Conservation (phyloP, 2,113 vertebrate species). For the Leucoraja erinaceus region DNA sequence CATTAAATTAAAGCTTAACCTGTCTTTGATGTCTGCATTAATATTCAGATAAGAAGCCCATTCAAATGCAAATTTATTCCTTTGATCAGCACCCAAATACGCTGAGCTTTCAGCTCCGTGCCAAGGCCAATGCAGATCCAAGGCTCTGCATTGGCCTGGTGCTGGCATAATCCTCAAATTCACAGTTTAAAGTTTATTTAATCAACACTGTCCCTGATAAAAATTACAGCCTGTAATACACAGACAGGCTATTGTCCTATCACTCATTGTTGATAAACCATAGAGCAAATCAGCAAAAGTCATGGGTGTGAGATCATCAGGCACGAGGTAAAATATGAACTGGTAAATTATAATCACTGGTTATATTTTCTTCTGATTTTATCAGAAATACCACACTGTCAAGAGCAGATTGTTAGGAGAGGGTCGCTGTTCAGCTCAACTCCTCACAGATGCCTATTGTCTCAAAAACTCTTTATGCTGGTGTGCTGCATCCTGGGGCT, state of each 20-base stretch:
- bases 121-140: background rate
- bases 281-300: background rate
- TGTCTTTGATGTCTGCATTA: background rate
- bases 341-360: background rate
- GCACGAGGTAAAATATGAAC: background rate
- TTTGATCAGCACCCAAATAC: background rate
- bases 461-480: too few relatives aligned
- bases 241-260: background rate
- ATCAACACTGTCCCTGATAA: background rate
- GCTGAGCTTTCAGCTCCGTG: background rate
- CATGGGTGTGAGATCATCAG: background rate
- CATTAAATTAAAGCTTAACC: constrained; percentile 12
- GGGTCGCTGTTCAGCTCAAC: background rate
- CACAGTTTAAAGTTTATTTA: constrained; percentile 11
- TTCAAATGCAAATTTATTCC: constrained; percentile 9
- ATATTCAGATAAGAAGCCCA: constrained; percentile 15
- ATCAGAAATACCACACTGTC: background rate
- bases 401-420: background rate
- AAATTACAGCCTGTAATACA: background rate
- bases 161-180: background rate
- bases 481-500: too few relatives aligned
- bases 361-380: background rate
- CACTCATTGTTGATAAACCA: background rate
- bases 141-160: background rate
- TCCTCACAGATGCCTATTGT: background rate